Percentiles rank a stretch among this genome's conserved stretches.
phyloP scores from a whole-genome alignment of 2,888 invertebrate genomes.

The Lasioglossum oenotherae region DNA sequence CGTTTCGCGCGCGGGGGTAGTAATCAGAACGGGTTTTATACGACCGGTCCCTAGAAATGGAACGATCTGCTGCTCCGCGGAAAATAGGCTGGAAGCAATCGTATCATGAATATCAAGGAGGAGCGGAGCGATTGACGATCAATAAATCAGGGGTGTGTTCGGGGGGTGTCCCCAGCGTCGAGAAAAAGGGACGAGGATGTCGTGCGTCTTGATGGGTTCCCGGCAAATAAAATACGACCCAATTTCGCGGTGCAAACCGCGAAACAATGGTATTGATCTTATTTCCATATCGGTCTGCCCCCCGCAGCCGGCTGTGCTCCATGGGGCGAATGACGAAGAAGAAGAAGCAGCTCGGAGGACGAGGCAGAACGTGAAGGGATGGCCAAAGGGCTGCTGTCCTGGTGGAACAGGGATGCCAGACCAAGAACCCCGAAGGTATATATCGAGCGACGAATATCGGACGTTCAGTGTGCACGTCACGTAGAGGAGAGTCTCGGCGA shows the following conservation, averaged over 20 bases:
- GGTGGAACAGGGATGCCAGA: conserved; percentile 43
- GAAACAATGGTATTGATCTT: conserved; percentile 84
- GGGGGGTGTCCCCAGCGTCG: conserved; percentile 26
- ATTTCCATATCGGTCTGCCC: conserved; percentile 81
- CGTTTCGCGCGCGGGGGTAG: background rate
- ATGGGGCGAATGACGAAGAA: conserved; percentile 36
- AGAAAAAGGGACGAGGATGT: conserved; percentile 42
- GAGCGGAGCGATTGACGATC: conserved; percentile 64
- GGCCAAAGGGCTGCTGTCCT: conserved; percentile 23
- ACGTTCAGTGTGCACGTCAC: conserved; percentile 82
- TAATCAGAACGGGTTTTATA: conserved; percentile 33
- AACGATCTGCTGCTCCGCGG: conserved; percentile 9
- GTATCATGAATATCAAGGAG: conserved; percentile 51
- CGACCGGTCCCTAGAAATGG: background rate
- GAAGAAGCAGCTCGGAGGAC: conserved; percentile 53
- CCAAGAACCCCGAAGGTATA: conserved; percentile 75
- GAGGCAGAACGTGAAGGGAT: conserved; percentile 8
- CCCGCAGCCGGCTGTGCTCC: conserved; percentile 40
- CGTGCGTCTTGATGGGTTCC: conserved; percentile 51
- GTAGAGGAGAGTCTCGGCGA: conserved; percentile 74
- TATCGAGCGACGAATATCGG: conserved; percentile 83
- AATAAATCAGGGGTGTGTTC: conserved; percentile 70
- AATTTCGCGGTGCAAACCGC: conserved; percentile 79
- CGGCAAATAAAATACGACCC: conserved; percentile 76
- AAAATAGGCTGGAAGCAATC: conserved; percentile 57